Conservation (phyloP, 2,113 vertebrate genomes). For the Ivindomyrus marchei region DNA sequence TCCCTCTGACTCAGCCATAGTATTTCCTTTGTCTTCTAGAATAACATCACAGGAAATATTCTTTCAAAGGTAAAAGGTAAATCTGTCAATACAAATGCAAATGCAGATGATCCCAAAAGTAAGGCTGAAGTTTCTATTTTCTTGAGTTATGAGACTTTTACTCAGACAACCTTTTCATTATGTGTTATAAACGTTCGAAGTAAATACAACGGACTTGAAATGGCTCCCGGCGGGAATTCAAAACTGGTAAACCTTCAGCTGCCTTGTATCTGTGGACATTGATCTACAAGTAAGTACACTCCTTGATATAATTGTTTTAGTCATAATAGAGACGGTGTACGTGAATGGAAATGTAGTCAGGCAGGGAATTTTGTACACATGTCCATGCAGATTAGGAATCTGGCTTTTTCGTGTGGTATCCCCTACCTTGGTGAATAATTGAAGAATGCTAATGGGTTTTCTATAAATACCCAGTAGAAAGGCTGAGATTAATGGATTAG, state of each 20-base stretch:
- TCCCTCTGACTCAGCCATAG: neutral
- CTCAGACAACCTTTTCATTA: neutral
- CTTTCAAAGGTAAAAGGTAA: neutral
- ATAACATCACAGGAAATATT: neutral
- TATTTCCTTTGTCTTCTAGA: neutral
- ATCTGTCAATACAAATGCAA: neutral
- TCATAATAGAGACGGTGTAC: neutral
- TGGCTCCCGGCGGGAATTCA: neutral
- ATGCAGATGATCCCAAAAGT: neutral
- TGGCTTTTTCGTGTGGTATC: neutral
- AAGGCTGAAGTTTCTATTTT: neutral
- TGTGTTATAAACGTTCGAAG: neutral
- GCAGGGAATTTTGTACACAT: neutral
- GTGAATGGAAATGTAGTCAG: neutral
- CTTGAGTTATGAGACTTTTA: neutral
- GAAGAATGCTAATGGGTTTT: conserved; percentile 31
- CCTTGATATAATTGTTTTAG: neutral
- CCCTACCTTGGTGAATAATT: conserved; percentile 27
- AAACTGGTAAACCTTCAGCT: neutral
- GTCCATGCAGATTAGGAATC: neutral
- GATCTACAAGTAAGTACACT: neutral
- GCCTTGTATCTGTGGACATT: neutral
- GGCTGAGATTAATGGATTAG: conserved; percentile 6
- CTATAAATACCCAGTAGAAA: conserved; percentile 32
- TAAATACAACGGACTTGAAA: neutral